These are phyloP conservation scores for Paracanthobrama guichenoti DNA, from an alignment of 2,113 vertebrate genomes.

Conservation along the genomic window DNA sequence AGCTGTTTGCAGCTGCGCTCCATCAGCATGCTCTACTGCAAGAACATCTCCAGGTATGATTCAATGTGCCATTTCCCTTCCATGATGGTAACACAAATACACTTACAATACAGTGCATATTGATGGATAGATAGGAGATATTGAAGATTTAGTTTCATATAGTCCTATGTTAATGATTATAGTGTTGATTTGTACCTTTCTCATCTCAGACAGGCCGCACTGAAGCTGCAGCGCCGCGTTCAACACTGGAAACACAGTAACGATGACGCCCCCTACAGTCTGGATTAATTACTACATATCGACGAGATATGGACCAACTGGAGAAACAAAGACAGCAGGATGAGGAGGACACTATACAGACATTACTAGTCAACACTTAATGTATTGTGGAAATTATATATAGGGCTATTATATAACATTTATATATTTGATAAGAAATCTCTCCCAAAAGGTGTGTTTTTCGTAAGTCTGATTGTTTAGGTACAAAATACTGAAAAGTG, in stretches of 20 bases:
- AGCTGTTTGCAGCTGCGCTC: conserved; percentile 74
- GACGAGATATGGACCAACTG: conserved; percentile 33
- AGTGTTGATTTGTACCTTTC: not conserved
- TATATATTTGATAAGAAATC: too few species aligned
- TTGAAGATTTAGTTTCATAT: not conserved
- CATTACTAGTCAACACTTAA: not conserved
- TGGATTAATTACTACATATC: conserved; percentile 48
- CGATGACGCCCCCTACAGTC: conserved; percentile 64
- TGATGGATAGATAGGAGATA: not conserved
- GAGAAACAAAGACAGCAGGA: conserved; percentile 12
- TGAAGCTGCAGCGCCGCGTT: conserved; percentile 69
- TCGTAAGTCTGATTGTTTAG: too few species aligned
- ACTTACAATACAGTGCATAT: not conserved
- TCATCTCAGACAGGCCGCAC: conserved; percentile 72
- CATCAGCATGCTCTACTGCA: conserved; percentile 78
- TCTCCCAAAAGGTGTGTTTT: too few species aligned
- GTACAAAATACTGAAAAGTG: not conserved
- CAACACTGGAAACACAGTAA: conserved; percentile 73
- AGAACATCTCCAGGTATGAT: conserved; percentile 76
- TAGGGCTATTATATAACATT: not conserved
- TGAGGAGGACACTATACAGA: not conserved
- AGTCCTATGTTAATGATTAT: not conserved
- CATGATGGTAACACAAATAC: not conserved
- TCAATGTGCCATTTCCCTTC: not conserved
- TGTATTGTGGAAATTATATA: not conserved